These are phyloP conservation scores for Drosophila ficusphila DNA, from an alignment of 1,140 invertebrate species.

Conservation along the genomic window DNA sequence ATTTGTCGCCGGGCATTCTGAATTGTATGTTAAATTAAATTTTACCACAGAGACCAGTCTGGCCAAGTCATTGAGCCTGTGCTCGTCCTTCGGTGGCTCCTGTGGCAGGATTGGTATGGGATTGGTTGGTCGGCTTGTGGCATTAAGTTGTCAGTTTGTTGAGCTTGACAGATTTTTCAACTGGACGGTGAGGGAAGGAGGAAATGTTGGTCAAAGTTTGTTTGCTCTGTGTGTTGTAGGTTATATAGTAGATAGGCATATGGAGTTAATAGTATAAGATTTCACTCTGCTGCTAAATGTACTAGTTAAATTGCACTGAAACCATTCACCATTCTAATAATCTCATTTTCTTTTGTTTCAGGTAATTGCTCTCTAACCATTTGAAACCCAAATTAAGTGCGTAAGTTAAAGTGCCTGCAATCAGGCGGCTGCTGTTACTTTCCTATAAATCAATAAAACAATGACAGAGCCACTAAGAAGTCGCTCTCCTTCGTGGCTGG, in stretches of 20 bases:
- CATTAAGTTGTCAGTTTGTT: constrained; percentile 80
- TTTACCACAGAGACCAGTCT: constrained; percentile 78
- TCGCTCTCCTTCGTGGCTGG: constrained; percentile 11
- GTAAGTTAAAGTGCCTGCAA: constrained; percentile 50
- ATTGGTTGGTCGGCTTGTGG: constrained; percentile 48
- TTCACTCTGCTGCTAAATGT: no score
- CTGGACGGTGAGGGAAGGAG: not conserved
- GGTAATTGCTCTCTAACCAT: constrained; percentile 30
- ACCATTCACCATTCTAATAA: not conserved
- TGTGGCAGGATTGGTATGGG: constrained; percentile 28
- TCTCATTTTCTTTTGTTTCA: constrained; percentile 15
- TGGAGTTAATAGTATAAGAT: constrained; percentile 39
- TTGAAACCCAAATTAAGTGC: constrained; percentile 10
- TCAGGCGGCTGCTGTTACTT: constrained; percentile 40
- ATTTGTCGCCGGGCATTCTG: constrained; percentile 68
- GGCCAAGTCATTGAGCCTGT: constrained; percentile 59
- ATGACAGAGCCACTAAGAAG: constrained; percentile 26
- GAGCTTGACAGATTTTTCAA: constrained; percentile 79
- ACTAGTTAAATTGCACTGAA: no score
- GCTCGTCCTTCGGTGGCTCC: constrained; percentile 5
- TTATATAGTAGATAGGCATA: constrained; percentile 50
- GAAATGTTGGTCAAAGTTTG: constrained; percentile 16
- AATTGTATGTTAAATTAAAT: constrained; percentile 83
- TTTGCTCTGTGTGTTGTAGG: constrained; percentile 25
- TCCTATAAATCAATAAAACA: constrained; percentile 78